Base-by-base conservation (phyloP, 2,888 invertebrate genomes). In the Euproctis similis region DNA sequence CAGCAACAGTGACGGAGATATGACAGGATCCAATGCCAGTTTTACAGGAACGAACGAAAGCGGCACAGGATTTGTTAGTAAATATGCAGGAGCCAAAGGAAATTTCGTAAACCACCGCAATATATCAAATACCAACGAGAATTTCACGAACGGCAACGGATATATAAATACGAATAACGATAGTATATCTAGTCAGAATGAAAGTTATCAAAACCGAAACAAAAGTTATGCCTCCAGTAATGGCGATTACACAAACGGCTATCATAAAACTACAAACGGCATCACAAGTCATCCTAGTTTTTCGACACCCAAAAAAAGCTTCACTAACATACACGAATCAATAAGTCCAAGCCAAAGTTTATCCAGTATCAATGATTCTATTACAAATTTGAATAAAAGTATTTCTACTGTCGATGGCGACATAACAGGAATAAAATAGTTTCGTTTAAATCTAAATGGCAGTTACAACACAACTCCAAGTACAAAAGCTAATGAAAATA, bases 251-350 rank as follows among this genome's bases (percentile, higher is more conserved):
- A 27, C 38, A 7, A 36, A n/a, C 9, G n/a, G n/a, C n/a, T n/a
- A n/a, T n/a, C n/a, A n/a, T n/a, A n/a, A n/a, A n/a, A n/a, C n/a
- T 12, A 12, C 34, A 12, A 49, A 46, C 26, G 52, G 50, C 11
- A 43, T 47, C 21, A 72, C 66, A 24, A 62, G 62, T 7, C 57
- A 62, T 19, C n/a, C n/a, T n/a, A n/a, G n/a, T n/a, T n/a, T n/a
- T n/a, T n/a, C n/a, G n/a, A n/a, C n/a, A n/a, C n/a, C n/a, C n/a
- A n/a, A n/a, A n/a, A n/a, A n/a, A n/a, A n/a, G n/a, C n/a, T n/a
- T n/a, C n/a, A n/a, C n/a, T n/a, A n/a, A n/a, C n/a, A n/a, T n/a
- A n/a, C n/a, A n/a, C n/a, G n/a, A n/a, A n/a, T n/a, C n/a, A n/a
- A n/a, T n/a, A n/a, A n/a, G n/a, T 12, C 31, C 28, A 4, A 46